phyloP scores from a whole-genome alignment of 2,888 invertebrate species.

The Galeruca laticollis region DNA sequence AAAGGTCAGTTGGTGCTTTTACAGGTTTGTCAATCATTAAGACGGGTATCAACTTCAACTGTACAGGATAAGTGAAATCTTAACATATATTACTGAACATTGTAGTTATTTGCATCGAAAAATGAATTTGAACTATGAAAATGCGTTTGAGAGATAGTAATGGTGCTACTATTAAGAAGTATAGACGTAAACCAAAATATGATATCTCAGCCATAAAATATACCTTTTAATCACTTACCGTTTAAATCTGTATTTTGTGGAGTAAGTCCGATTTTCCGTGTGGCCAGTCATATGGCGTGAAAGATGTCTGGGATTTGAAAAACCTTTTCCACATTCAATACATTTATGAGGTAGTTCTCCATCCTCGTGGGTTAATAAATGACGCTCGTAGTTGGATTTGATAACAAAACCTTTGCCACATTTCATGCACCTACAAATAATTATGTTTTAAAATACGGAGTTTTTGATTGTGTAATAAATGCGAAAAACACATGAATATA shows the following conservation, averaged over 20 bases:
- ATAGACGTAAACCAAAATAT: too few relatives aligned
- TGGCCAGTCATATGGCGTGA: slow-evolving; percentile 57
- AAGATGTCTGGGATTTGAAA: slow-evolving; percentile 59
- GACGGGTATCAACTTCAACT: too few relatives aligned
- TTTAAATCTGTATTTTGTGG: slow-evolving; percentile 52
- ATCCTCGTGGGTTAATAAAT: slow-evolving; percentile 53
- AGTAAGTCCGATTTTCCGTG: slow-evolving; percentile 57
- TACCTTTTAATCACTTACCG: slow-evolving; percentile 40
- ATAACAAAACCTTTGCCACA: slow-evolving; percentile 60
- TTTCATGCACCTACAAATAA: slow-evolving; percentile 54
- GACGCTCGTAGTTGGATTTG: slow-evolving; percentile 58
- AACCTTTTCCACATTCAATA: slow-evolving; percentile 55
- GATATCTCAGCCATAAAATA: slow-evolving; percentile 54
- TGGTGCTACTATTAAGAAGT: slow-evolving; percentile 51
- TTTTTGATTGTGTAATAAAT: too few relatives aligned
- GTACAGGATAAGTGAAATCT: too few relatives aligned
- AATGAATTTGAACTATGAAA: too few relatives aligned
- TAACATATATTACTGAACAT: too few relatives aligned
- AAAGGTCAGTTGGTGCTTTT: too few relatives aligned
- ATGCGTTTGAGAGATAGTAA: too few relatives aligned
- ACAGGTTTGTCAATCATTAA: too few relatives aligned
- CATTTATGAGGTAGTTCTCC: slow-evolving; percentile 58
- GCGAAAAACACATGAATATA: too few relatives aligned
- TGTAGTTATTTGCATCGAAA: too few relatives aligned
- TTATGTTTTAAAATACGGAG: slow-evolving; percentile 7